Evolutionary conservation across 2,888 invertebrate genomes (phyloP).

Genomic region (Leptura quadrifasciata): DNA sequence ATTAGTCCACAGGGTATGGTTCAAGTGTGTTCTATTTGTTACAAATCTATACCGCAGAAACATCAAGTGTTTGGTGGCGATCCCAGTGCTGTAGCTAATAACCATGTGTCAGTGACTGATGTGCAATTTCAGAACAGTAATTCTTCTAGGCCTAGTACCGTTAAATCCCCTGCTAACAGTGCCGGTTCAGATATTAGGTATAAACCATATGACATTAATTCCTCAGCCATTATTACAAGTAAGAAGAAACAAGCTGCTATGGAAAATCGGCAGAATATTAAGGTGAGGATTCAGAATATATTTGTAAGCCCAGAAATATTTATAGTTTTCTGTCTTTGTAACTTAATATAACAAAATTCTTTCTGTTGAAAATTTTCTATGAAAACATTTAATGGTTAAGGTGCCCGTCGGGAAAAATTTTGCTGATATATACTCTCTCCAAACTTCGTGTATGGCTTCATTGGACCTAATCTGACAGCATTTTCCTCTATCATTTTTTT

Average conservation of each 20-base stretch:
- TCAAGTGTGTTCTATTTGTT: constrained; percentile 91
- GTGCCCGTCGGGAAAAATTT: too few species aligned
- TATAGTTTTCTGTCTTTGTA: too few species aligned
- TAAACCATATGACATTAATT: constrained; percentile 78
- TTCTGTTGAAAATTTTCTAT: too few species aligned
- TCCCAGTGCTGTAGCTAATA: constrained; percentile 62
- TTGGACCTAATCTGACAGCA: too few species aligned
- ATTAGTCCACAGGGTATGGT: constrained; percentile 94
- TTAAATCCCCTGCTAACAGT: constrained; percentile 76
- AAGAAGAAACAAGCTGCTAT: constrained; percentile 74
- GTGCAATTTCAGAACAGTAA: constrained; percentile 69
- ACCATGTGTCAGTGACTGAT: constrained; percentile 71
- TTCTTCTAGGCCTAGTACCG: constrained; percentile 74
- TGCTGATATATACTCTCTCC: too few species aligned
- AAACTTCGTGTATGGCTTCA: too few species aligned
- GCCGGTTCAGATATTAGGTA: constrained; percentile 77
- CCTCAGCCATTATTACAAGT: constrained; percentile 71
- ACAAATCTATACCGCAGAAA: constrained; percentile 87
- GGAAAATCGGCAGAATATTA: constrained; percentile 63
- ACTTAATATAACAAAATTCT: too few species aligned
- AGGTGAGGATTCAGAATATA: constrained; percentile 45
- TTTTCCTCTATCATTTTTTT: too few species aligned
- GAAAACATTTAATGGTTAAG: too few species aligned
- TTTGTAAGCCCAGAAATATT: too few species aligned
- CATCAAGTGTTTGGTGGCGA: constrained; percentile 79